Percentiles rank a stretch among this genome's conserved stretches.
phyloP scores from a whole-genome alignment of 1,140 invertebrate species.

The Meloidogyne hapla region DNA sequence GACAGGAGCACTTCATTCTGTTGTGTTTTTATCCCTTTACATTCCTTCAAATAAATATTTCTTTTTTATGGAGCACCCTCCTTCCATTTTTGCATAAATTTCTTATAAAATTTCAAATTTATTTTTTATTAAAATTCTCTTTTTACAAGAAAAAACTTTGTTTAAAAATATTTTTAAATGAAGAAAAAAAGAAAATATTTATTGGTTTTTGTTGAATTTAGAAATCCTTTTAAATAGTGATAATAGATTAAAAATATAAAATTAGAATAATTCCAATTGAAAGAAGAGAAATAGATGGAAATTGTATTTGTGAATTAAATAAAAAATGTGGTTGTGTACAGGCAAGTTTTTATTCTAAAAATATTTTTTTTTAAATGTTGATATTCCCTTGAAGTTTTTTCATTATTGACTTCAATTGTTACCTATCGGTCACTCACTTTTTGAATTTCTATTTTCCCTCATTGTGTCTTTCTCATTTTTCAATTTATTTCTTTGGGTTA shows the following conservation, averaged over 20 bases:
- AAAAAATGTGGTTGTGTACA: conserved; percentile 14
- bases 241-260: background rate
- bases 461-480: no score
- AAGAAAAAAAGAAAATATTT: background rate
- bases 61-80: conserved; percentile 14
- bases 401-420: no score
- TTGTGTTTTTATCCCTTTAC: background rate
- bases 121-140: conserved; percentile 14
- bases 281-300: background rate
- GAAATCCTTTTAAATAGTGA: background rate
- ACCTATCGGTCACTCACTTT: no score
- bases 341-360: background rate
- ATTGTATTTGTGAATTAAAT: conserved; percentile 9
- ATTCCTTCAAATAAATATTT: conserved; percentile 17
- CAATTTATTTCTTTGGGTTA: no score
- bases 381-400: no score
- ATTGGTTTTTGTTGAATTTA: conserved; percentile 4
- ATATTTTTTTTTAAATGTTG: no score
- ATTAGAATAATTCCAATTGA: background rate
- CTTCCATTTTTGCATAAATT: conserved; percentile 6
- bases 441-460: no score
- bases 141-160: background rate
- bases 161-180: background rate
- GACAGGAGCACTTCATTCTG: conserved; percentile 7
- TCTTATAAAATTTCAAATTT: conserved; percentile 13